phyloP scores from a whole-genome alignment of 1,140 invertebrate species.

The Drosophila bocqueti region DNA sequence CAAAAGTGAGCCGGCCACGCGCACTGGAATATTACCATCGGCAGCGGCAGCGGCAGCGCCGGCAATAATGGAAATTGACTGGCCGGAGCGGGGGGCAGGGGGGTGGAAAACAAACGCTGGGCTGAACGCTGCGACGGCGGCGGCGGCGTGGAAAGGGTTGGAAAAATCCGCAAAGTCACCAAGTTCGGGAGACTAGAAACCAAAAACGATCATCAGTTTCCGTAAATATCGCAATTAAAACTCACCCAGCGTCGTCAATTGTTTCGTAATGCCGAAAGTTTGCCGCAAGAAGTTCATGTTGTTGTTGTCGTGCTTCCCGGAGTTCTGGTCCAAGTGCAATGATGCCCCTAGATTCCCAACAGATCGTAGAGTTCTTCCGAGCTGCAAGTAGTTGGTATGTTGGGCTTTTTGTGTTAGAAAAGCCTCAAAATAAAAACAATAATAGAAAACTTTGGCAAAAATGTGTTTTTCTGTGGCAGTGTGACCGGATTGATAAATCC shows the following conservation, averaged over 20 bases:
- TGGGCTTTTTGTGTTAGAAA: conserved; percentile 5
- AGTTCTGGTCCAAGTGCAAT: background rate
- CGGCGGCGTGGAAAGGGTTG: conserved; percentile 9
- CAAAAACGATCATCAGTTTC: background rate
- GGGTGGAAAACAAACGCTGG: conserved; percentile 22
- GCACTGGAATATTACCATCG: conserved; percentile 29
- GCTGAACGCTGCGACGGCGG: background rate
- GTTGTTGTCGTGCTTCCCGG: background rate
- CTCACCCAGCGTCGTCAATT: conserved; percentile 74
- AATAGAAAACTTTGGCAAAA: background rate
- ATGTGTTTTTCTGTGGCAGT: background rate
- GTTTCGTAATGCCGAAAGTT: conserved; percentile 83
- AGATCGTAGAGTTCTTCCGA: background rate
- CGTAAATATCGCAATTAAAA: background rate
- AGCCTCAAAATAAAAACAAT: background rate
- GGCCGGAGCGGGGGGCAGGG: background rate
- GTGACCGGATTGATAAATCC: background rate
- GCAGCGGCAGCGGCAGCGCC: conserved; percentile 37
- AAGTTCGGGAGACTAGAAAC: conserved; percentile 2
- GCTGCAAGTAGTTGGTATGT: too few relatives aligned
- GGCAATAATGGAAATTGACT: background rate
- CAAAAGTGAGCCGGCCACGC: conserved; percentile 52
- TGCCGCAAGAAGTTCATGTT: conserved; percentile 82
- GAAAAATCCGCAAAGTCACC: conserved; percentile 49
- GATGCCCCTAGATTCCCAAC: background rate